These are phyloP conservation scores for Distichodus sexfasciatus DNA, from an alignment of 2,797 vertebrate genomes.

Conservation along the genomic window DNA sequence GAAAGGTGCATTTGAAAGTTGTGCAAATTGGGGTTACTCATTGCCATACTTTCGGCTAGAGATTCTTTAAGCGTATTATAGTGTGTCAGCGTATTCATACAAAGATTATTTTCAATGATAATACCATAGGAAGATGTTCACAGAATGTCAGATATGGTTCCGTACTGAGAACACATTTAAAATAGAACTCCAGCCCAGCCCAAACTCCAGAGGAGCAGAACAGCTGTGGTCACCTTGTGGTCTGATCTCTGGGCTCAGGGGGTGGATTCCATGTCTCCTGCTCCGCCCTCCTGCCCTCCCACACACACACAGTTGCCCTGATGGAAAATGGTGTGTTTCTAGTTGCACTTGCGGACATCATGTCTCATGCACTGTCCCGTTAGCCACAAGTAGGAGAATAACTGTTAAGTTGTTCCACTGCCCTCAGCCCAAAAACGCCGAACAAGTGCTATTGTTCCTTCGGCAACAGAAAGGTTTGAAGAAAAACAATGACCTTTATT, in stretches of 20 bases:
- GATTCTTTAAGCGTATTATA: no score
- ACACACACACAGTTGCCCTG: not conserved
- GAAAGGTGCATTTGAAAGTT: no score
- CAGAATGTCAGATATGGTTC: constrained; percentile 21
- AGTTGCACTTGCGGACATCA: constrained; percentile 18
- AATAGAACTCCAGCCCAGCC: constrained; percentile 36
- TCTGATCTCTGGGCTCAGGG: constrained; percentile 15
- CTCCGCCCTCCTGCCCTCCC: not conserved
- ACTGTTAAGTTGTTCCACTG: not conserved
- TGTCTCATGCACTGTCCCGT: not conserved
- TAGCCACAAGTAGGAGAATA: not conserved
- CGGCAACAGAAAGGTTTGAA: not conserved
- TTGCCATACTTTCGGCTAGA: no score
- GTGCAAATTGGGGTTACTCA: no score
- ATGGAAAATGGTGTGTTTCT: not conserved
- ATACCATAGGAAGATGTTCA: constrained; percentile 12
- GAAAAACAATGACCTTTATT: no score
- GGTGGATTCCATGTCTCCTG: constrained; percentile 11
- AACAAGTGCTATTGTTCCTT: constrained; percentile 2
- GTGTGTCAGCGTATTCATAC: no score
- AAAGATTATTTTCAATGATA: not conserved
- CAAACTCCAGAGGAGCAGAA: constrained; percentile 35
- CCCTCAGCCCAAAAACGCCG: not conserved
- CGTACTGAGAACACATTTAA: constrained; percentile 27
- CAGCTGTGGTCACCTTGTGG: constrained; percentile 27